A percentile compares a stretch with the other conserved stretches of the same genome.
Conservation (phyloP, 2,888 invertebrate genomes). For the Heliconius charithonia region DNA sequence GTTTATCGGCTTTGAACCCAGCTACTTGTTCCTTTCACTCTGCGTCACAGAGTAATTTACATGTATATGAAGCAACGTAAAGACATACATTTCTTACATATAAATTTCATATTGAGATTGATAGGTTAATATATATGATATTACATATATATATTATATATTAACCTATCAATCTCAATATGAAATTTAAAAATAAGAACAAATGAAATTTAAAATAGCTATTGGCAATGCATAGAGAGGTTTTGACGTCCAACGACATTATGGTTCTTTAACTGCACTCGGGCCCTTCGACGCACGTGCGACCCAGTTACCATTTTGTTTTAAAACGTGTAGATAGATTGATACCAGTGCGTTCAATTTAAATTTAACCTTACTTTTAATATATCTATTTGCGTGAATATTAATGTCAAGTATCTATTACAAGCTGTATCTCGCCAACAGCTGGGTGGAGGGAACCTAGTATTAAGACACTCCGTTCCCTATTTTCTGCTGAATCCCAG, state of each 20-base stretch:
- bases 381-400: neutral
- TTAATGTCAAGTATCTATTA: neutral
- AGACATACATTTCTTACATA: neutral
- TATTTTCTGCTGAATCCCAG: too few species aligned
- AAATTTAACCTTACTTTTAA: neutral
- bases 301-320: slow-evolving; percentile 50
- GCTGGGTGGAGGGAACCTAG: too few species aligned
- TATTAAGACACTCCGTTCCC: too few species aligned
- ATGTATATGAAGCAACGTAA: neutral
- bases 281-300: slow-evolving; percentile 64
- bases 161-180: neutral
- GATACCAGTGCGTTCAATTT: slow-evolving; percentile 47
- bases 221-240: slow-evolving; percentile 53
- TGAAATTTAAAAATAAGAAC: slow-evolving; percentile 26
- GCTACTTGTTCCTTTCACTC: neutral
- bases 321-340: slow-evolving; percentile 52
- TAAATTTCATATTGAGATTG: too few species aligned
- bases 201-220: slow-evolving; percentile 45
- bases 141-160: neutral
- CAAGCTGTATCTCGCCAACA: too few species aligned
- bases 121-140: too few species aligned
- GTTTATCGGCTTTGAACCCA: neutral
- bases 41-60: neutral
- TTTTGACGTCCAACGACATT: slow-evolving; percentile 74
- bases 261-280: slow-evolving; percentile 59